Evolutionary conservation across 2,888 invertebrate genomes (phyloP).

Genomic region (Lasioglossum oenotherae): DNA sequence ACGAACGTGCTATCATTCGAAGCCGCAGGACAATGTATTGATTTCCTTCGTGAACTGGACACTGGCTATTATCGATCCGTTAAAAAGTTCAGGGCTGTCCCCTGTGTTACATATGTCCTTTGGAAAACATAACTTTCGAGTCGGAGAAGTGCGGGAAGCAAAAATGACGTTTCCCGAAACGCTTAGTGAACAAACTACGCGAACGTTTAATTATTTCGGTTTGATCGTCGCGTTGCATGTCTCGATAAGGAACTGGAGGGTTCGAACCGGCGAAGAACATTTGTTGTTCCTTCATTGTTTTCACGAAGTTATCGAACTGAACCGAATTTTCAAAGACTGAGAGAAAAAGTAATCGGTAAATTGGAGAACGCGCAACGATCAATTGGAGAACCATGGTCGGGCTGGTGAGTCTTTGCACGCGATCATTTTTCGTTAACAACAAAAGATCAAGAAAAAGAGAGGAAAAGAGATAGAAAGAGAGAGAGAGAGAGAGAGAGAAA

Average conservation of each 20-base stretch:
- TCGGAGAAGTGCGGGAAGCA: no score
- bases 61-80: conserved; percentile 79
- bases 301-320: neutral
- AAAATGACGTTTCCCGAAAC: neutral
- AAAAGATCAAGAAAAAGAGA: conserved; percentile 50
- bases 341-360: neutral
- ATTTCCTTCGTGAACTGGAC: conserved; percentile 77
- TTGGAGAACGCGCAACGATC: conserved; percentile 39
- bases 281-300: neutral
- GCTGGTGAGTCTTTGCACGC: conserved; percentile 38
- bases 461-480: conserved; percentile 61
- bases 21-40: conserved; percentile 80
- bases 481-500: conserved; percentile 47
- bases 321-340: neutral
- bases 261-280: neutral
- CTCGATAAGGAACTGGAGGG: neutral
- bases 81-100: conserved; percentile 83
- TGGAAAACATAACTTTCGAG: conserved; percentile 25
- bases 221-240: neutral
- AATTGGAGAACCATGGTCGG: conserved; percentile 35
- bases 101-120: conserved; percentile 59
- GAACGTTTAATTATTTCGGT: neutral
- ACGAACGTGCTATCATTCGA: conserved; percentile 66
- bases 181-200: neutral
- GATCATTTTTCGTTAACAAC: conserved; percentile 35